Evolutionary conservation across 2,113 vertebrate species (phyloP), one percentile per base, ranked within the genome.

Genomic region (Chinchilla lanigera): DNA sequence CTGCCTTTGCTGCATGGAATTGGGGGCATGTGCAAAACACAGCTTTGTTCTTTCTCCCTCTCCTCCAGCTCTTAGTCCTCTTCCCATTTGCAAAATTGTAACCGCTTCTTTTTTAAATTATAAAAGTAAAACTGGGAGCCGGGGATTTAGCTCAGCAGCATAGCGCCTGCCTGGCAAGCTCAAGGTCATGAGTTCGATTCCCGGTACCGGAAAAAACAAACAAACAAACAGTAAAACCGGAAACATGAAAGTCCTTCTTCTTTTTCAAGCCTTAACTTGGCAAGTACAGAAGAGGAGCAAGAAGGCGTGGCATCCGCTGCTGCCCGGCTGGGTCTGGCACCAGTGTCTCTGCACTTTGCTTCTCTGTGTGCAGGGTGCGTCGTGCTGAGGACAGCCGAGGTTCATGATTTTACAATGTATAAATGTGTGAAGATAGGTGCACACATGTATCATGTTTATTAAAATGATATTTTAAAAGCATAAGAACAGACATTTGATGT

Each of bases 121-220:
- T 50, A 33, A 73, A 94, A 90, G 73, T 44, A 90, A 71, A 77
- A 82, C 78, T 63, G 44, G 30, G n/a, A n/a, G n/a, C n/a, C n/a
- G n/a, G n/a, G n/a, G n/a, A n/a, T n/a, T n/a, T n/a, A n/a, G n/a
- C n/a, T n/a, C n/a, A n/a, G n/a, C n/a, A n/a, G n/a, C n/a, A n/a
- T n/a, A n/a, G n/a, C n/a, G n/a, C n/a, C n/a, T n/a, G n/a, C n/a
- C n/a, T n/a, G n/a, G n/a, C n/a, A n/a, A n/a, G n/a, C n/a, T n/a
- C n/a, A n/a, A n/a, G n/a, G n/a, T n/a, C n/a, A n/a, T n/a, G n/a
- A n/a, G n/a, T n/a, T n/a, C n/a, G n/a, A n/a, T n/a, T n/a, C n/a
- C n/a, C n/a, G n/a, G n/a, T n/a, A n/a, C n/a, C n/a, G n/a, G n/a
- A n/a, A n/a, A n/a, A n/a, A n/a, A n/a, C n/a, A n/a, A n/a, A n/a